Base-by-base conservation (phyloP, 2,113 vertebrate genomes). In the Dromaius novaehollandiae region DNA sequence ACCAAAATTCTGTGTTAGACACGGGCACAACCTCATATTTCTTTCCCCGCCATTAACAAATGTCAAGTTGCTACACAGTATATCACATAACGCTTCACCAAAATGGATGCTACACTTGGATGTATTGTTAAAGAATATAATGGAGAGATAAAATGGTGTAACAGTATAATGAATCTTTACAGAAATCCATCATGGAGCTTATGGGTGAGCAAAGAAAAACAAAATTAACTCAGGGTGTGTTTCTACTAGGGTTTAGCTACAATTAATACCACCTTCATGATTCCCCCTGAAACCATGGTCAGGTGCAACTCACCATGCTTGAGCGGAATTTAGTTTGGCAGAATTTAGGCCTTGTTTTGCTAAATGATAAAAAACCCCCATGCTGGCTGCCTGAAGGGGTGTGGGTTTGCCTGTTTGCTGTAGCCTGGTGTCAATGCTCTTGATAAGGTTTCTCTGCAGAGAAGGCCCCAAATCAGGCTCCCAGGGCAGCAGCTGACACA, bases 41-140 rank as follows among this genome's bases (percentile, higher is more conserved):
- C 61, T 94, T 96, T 86, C 56, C 28, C 56, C 77, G 36, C 51
- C 69, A 34, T 86, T 78, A 94, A 48, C 55, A 91, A 95, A 90
- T 50, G 74, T 69, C 64, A 56, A 42, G 40, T 48, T n/a, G 32
- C 51, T 28, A 9, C 9, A 26, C 32, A 36, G 9, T 36, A 58
- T 21, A 28, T 55, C 25, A 44, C 69, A 88, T 78, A 60, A 32
- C 46, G 60, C 56, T 51, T 90, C 69, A 82, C 46, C 65, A 51
- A 50, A 90, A 18, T 6, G 46, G 26, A 22, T 70, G 55, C 11
- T n/a, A 70, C 21, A 32, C 78, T 89, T 75, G 42, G 76, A 74
- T 25, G 7, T 50, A 22, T 70, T 80, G 50, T 28, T 77, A 81
- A 90, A 93, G 50, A 56, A 83, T 85, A 56, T 40, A 55, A 74